These are phyloP conservation scores for Drosophila putrida DNA, from an alignment of 2,888 invertebrate genomes.

Conservation along the genomic window DNA sequence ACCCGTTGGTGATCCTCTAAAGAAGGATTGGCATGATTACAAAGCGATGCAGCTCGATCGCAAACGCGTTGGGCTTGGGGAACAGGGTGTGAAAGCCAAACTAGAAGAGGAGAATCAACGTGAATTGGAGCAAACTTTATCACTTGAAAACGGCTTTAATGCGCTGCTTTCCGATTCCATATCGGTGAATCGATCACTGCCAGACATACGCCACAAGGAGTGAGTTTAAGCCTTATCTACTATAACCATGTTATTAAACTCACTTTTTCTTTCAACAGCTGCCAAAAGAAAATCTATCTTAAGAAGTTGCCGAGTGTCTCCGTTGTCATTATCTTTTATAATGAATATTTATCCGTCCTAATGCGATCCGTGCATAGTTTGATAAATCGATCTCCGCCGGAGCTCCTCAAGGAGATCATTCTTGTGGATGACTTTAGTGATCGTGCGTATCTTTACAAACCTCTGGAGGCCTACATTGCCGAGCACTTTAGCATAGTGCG, in stretches of 20 bases:
- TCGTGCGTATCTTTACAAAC: constrained; percentile 90
- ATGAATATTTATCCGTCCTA: constrained; percentile 96
- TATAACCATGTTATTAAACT: neutral
- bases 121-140: constrained; percentile 89
- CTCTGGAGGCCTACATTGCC: constrained; percentile 91
- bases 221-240: constrained; percentile 60
- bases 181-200: constrained; percentile 93
- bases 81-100: constrained; percentile 90
- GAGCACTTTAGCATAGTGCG: constrained; percentile 90
- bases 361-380: constrained; percentile 93
- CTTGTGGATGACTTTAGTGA: constrained; percentile 95
- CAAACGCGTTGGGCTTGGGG: constrained; percentile 89
- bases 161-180: constrained; percentile 96
- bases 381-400: constrained; percentile 92
- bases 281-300: constrained; percentile 79
- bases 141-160: constrained; percentile 97
- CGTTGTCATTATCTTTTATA: constrained; percentile 96
- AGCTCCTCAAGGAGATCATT: constrained; percentile 94
- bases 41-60: constrained; percentile 88
- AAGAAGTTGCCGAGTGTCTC: constrained; percentile 90
- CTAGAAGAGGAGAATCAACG: constrained; percentile 87
- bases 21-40: constrained; percentile 94
- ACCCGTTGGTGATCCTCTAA: constrained; percentile 71
- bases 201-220: constrained; percentile 91
- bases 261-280: constrained; percentile 57